Base-by-base conservation (phyloP, 2,888 invertebrate genomes). In the Litoditis marina region DNA sequence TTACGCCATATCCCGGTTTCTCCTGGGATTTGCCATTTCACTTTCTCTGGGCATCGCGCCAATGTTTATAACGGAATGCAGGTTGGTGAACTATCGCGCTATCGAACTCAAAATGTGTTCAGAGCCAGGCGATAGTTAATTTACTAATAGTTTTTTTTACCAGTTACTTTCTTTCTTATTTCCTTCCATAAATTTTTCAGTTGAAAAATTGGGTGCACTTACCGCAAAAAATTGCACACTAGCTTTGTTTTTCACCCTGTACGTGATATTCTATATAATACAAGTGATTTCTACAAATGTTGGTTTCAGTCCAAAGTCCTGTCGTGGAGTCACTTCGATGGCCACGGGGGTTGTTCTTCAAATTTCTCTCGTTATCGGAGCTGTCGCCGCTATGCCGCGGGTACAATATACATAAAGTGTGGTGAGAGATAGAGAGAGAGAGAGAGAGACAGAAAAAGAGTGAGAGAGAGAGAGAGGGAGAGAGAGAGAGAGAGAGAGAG, bases 321-420 rank as follows among this genome's bases (percentile, higher is more conserved):
- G 74, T 30, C 70, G 78, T n/a, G 78, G 78, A 25, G 46, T 65
- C 11, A 67, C 77, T 16, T 67, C 72, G 4, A 73, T 78, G 66
- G 65, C 75, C 5, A 74, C 74, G 4, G 78, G 74, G 8, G 61
- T 78, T 25, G 56, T 72, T 54, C 60, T 78, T n/a, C 77, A 78
- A 56, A 19, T 69, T 7, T 73, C 70, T 13, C 50, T 74, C 8
- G 65, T 74, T 2, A 28, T 71, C 39, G 78, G 74, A 11, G 71
- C 78, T 28, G 50, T 78, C 6, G 50, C 75, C 34, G 74, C 69
- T 19, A 74, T 78, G 73, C 78, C 77, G 11, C 55, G 58, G 27
- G 64, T 61, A 55, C 19, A 52, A 30, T 11, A 3, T 13, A 16
- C n/a, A 51, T 11, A 27, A n/a, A n/a, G n/a, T n/a, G n/a, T n/a